Conservation (phyloP, 2,797 vertebrate genomes). For the Leuciscus waleckii region DNA sequence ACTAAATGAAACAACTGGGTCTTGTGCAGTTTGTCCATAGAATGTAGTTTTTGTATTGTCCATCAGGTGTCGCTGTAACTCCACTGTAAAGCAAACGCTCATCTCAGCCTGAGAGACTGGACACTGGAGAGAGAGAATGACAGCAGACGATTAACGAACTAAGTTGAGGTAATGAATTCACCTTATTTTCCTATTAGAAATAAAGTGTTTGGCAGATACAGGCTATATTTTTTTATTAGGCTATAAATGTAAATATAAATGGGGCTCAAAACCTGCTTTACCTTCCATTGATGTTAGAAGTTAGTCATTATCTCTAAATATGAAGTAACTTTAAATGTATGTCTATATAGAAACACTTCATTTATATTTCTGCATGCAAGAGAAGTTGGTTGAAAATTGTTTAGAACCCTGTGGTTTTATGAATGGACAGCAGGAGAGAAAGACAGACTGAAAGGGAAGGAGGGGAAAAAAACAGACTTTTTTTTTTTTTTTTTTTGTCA, state of each 20-base stretch:
- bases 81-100: background rate
- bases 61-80: slow-evolving; percentile 73
- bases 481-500: background rate
- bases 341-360: background rate
- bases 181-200: background rate
- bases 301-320: background rate
- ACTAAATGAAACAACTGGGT: too few relatives aligned
- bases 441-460: too few relatives aligned
- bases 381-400: background rate
- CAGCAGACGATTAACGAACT: background rate
- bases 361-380: background rate
- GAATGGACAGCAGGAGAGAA: background rate
- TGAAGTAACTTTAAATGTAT: background rate
- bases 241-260: background rate
- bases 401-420: background rate
- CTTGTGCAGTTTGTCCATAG: background rate
- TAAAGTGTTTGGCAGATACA: background rate
- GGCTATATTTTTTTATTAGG: too few relatives aligned
- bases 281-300: background rate
- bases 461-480: too few relatives aligned
- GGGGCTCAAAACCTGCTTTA: background rate
- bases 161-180: slow-evolving; percentile 17
- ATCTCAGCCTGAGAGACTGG: background rate
- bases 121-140: background rate
- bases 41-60: slow-evolving; percentile 3